These are phyloP conservation scores for Scelioninae gen. 2 DNA, from an alignment of 2,888 invertebrate genomes.

Conservation along the genomic window DNA sequence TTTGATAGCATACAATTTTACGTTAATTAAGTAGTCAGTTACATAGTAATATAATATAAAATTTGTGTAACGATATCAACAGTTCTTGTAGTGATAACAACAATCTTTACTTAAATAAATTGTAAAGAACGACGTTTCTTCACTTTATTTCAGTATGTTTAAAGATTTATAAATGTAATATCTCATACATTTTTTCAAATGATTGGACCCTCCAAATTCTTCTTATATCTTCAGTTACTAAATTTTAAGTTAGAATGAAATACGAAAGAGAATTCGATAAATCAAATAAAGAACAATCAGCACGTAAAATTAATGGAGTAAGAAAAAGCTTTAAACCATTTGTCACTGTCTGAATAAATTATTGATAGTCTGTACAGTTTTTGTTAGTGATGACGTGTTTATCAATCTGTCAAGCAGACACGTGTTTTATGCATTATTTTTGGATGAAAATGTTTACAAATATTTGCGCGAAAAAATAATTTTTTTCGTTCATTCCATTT, in stretches of 20 bases:
- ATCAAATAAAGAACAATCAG: slow-evolving; percentile 25
- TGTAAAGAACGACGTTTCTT: too few species aligned
- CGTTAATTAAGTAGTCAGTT: too few species aligned
- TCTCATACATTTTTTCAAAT: not conserved
- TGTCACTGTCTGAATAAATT: slow-evolving; percentile 16
- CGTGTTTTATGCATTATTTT: slow-evolving; percentile 1
- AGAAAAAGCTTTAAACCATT: slow-evolving; percentile 23
- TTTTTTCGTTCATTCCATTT: too few species aligned
- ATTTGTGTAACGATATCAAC: not conserved
- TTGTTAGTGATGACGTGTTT: slow-evolving; percentile 10
- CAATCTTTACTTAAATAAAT: too few species aligned
- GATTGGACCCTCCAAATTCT: not conserved
- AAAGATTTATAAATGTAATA: not conserved
- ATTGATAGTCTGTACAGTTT: slow-evolving; percentile 9
- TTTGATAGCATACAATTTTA: too few species aligned
- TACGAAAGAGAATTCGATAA: slow-evolving; percentile 18
- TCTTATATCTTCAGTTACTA: slow-evolving; percentile 4
- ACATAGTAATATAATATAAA: too few species aligned
- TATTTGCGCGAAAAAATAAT: not conserved
- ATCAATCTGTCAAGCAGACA: slow-evolving; percentile 12
- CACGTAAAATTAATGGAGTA: slow-evolving; percentile 27
- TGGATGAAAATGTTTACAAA: not conserved
- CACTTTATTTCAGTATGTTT: too few species aligned
- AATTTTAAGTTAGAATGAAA: slow-evolving; percentile 4
- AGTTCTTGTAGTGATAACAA: not conserved